These are phyloP conservation scores for Nomada flava DNA, from an alignment of 2,888 invertebrate genomes.

Conservation along the genomic window DNA sequence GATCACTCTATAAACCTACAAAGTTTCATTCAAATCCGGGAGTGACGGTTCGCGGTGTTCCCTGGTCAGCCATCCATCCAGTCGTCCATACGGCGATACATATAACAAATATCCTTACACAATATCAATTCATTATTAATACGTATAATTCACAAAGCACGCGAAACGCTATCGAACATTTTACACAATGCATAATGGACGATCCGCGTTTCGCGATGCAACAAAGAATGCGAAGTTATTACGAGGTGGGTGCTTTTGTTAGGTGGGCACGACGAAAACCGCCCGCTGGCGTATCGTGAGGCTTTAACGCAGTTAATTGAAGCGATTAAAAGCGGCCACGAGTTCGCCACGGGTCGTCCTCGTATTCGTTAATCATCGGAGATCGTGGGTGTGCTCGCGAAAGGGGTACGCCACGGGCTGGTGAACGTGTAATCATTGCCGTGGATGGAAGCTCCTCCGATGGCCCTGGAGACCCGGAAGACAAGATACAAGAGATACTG, in stretches of 20 bases:
- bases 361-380: conserved; percentile 66
- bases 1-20: too few species aligned
- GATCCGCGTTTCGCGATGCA: background rate
- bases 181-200: background rate
- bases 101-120: too few species aligned
- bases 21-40: too few species aligned
- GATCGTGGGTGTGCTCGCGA: conserved; percentile 46
- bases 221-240: conserved; percentile 19
- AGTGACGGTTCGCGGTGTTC: too few species aligned
- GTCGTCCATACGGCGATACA: too few species aligned
- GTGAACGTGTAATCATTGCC: conserved; percentile 47
- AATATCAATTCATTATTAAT: too few species aligned
- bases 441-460: conserved; percentile 17
- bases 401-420: background rate
- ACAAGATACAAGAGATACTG: conserved; percentile 32
- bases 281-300: conserved; percentile 36
- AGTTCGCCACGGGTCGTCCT: conserved; percentile 51
- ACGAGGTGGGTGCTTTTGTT: conserved; percentile 36
- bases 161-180: background rate
- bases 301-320: conserved; percentile 66
- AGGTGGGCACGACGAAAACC: conserved; percentile 33
- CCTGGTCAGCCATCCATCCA: too few species aligned
- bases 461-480: conserved; percentile 55
- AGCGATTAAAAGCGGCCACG: conserved; percentile 72
- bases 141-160: too few species aligned